Conservation (phyloP, 2,113 vertebrate species). For the Ornithorhynchus anatinus region DNA sequence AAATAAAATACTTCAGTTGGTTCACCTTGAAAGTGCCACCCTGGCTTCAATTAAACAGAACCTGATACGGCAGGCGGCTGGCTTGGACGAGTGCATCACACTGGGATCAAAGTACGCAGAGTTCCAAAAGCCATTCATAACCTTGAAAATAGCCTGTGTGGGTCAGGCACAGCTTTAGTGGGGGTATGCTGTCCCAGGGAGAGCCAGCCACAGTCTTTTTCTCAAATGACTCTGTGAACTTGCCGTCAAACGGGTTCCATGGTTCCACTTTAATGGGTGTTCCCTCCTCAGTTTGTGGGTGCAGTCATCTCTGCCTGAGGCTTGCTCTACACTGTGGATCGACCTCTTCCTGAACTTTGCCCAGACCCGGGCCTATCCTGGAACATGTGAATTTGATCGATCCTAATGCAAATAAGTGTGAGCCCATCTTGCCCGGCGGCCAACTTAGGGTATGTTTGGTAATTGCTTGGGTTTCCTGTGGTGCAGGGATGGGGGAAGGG, state of each 20-base stretch:
- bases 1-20: background rate
- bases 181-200: background rate
- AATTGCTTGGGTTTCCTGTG: background rate
- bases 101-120: background rate
- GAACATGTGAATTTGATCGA: background rate
- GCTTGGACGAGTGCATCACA: background rate
- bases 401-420: background rate
- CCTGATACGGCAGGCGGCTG: background rate
- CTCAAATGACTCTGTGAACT: background rate
- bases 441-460: background rate
- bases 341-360: no score
- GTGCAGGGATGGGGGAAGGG: background rate
- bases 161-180: background rate
- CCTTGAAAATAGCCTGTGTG: background rate
- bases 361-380: no score
- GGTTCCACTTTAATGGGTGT: background rate
- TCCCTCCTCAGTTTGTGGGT: background rate
- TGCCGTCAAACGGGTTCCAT: background rate
- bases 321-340: no score
- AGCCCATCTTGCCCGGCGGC: background rate
- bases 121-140: background rate
- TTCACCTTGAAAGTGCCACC: background rate
- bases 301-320: no score
- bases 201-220: background rate
- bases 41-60: background rate